These are phyloP conservation scores for Ciconia boyciana DNA, from an alignment of 2,113 vertebrate genomes.

Conservation along the genomic window DNA sequence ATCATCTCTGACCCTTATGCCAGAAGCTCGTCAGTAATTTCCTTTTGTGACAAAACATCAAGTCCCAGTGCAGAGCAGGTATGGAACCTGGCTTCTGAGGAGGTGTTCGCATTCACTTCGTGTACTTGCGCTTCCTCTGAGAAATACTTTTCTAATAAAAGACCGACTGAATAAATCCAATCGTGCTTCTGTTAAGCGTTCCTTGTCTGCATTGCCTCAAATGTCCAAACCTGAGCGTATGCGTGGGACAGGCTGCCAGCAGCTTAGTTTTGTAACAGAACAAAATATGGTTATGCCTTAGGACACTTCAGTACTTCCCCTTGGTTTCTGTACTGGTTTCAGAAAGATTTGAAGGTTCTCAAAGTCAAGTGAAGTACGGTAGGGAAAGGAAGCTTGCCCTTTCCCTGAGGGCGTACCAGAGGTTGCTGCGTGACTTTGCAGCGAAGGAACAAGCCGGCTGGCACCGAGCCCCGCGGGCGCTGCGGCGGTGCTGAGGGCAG, in stretches of 20 bases:
- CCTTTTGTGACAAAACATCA: accelerated
- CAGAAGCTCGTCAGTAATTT: neutral
- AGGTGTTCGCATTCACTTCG: accelerated
- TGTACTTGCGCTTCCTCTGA: neutral
- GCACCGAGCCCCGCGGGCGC: neutral
- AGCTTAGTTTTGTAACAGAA: neutral
- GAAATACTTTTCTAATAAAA: neutral
- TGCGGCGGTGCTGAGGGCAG: neutral
- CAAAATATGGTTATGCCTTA: neutral
- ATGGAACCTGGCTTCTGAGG: neutral
- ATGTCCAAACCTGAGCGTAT: neutral
- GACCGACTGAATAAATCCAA: neutral
- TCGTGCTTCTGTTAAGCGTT: neutral
- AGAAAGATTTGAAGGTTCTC: neutral
- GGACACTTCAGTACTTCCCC: constrained; percentile 8
- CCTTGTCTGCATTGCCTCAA: neutral
- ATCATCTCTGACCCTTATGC: neutral
- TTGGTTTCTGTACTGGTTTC: neutral
- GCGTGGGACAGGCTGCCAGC: neutral
- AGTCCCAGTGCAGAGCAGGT: neutral
- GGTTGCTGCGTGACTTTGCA: neutral
- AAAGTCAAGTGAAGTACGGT: neutral
- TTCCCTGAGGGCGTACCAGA: neutral
- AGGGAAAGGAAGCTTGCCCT: neutral
- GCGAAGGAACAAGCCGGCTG: neutral